A percentile compares a stretch with the other conserved stretches of the same genome.
Conservation (phyloP, 2,888 invertebrate species). For the Diachrysia chrysitis region DNA sequence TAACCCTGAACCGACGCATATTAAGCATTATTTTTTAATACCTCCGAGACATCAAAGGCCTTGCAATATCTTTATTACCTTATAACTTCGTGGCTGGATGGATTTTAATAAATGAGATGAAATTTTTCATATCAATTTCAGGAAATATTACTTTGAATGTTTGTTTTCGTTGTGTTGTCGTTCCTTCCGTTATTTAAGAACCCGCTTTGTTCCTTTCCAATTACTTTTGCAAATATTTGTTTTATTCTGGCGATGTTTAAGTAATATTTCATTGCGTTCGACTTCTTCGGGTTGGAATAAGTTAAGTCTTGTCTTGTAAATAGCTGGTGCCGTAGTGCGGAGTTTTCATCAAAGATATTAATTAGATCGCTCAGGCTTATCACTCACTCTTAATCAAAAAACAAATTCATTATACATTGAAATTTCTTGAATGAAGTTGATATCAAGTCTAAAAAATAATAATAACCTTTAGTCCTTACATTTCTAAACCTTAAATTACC, state of each 20-base stretch:
- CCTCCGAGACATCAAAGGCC: slow-evolving; percentile 2
- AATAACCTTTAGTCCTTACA: no score
- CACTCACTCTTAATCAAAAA: no score
- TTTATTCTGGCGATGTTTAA: slow-evolving; percentile 1
- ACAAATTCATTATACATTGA: no score
- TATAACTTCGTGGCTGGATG: background rate
- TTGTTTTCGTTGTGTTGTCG: background rate
- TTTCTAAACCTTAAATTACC: no score
- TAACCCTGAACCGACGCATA: background rate
- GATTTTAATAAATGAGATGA: slow-evolving; percentile 4
- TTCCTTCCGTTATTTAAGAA: background rate
- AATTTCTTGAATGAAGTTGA: no score
- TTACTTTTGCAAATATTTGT: background rate
- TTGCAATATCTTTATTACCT: background rate
- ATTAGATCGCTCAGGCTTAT: no score
- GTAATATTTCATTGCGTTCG: background rate
- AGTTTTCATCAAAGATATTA: no score
- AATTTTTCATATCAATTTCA: background rate
- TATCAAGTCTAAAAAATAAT: no score
- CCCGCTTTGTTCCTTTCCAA: background rate
- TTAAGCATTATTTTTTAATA: slow-evolving; percentile 3
- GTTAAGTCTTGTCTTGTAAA: background rate
- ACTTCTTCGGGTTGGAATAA: background rate
- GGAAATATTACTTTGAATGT: slow-evolving; percentile 1
- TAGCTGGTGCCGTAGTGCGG: background rate